Evolutionary conservation across 1,140 invertebrate genomes (phyloP), one percentile per base, ranked within the genome.

Genomic region (Lordiphosa clarofinis): DNA sequence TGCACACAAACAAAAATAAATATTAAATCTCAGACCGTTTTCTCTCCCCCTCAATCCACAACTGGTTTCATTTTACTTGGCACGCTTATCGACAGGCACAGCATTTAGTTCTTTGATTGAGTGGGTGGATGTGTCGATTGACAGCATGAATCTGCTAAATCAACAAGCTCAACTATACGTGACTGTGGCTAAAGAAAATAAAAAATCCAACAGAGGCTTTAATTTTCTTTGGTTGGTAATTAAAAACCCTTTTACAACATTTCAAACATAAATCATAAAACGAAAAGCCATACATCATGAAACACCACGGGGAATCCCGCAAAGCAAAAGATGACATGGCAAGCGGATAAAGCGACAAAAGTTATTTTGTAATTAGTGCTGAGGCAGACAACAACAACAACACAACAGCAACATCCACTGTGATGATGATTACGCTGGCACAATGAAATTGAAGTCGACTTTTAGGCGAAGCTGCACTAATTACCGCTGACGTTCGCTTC

Each of bases 1-100:
- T 84, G 78, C 78, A 84, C 78, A 84, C 78, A 84, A 84, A 84
- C 78, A 84, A 84, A 84, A 84, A 84, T 84, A 84, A 84, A 84
- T 84, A 84, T 84, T 84, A 84, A 84, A 73, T 84, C 78, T 81
- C 76, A 56, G 79, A 59, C 73, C 72, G 86, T 69, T 82, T 65
- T 75, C 86, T 73, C 10, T 35, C 10, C 33, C 12, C 11, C 39
- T 37, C 61, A 21, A 4, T 15, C 38, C 24, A 33, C 4, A 35
- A 36, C 12, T 9, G 55, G 65, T 52, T 48, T 65, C 55, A 49
- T 50, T 58, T 71, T 67, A 71, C 49, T 56, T 67, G 78, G 63
- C 72, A 82, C 73, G 78, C 78, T 82, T 84, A 84, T 86, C 79
- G 70, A 70, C 40, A 24, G 54, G 78, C 40, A 39, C 68, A 84